A percentile compares a stretch with the other conserved stretches of the same genome.
These are phyloP conservation scores for Agrilus mali DNA, from an alignment of 2,888 invertebrate genomes.

Conservation along the genomic window DNA sequence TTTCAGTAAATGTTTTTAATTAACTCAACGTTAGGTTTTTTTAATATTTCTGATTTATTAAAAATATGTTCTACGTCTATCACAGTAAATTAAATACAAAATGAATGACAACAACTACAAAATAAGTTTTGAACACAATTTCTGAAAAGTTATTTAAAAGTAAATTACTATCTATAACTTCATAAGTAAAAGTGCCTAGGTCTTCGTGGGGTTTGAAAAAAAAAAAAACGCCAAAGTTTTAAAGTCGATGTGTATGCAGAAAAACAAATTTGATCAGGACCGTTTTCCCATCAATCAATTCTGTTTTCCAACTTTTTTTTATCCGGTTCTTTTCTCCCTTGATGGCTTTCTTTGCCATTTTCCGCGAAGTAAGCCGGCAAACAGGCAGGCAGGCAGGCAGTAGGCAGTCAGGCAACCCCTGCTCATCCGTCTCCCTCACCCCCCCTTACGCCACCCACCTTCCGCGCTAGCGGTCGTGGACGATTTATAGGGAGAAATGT, in stretches of 20 bases:
- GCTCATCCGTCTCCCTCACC: slow-evolving; percentile 15
- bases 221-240: no score
- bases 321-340: slow-evolving; percentile 26
- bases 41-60: no score
- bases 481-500: slow-evolving; percentile 13
- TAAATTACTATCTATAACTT: no score
- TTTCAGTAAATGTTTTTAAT: no score
- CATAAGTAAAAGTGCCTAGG: no score
- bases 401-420: slow-evolving; percentile 13
- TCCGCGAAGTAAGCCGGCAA: slow-evolving; percentile 22
- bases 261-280: slow-evolving; percentile 36
- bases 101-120: no score
- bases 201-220: no score
- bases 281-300: slow-evolving; percentile 36
- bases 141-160: no score
- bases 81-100: no score
- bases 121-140: no score
- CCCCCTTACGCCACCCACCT: slow-evolving; percentile 14
- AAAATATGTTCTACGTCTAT: no score
- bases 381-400: slow-evolving; percentile 7
- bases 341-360: slow-evolving; percentile 34
- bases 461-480: slow-evolving; percentile 9
- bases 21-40: no score
- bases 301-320: slow-evolving; percentile 29
- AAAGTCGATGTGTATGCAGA: slow-evolving; percentile 28